Base-by-base conservation (phyloP, 2,797 vertebrate species). In the Anableps anableps region DNA sequence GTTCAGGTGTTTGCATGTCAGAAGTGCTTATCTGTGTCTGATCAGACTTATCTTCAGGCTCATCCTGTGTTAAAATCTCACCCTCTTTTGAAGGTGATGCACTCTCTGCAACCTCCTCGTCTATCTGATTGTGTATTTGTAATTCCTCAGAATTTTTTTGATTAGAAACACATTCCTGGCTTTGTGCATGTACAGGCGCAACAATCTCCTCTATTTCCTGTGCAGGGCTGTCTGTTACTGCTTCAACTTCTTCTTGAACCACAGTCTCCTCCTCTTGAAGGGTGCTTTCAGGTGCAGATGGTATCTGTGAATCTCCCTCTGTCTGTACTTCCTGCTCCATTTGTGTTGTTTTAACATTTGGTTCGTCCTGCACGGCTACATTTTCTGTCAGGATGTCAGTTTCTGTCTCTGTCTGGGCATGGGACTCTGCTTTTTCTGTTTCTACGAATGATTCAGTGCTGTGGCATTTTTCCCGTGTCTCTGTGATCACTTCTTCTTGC, bases 371-470 rank as follows among this genome's bases (percentile, higher is more conserved):
- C 17, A 34, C 43, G 3, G 64, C 50, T 64, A 17, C 29, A 55
- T 77, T 71, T 47, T 43, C 47, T 75, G 19, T 31, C 58, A 74
- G 55, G 53, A 7, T 41, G 19, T 72, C 34, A 7, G 19, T 79
- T 73, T 84, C 82, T 77, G 66, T 83, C 34, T 81, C 78, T 77
- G 71, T 77, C 74, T 81, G 85, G 74, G 8, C 47, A 68, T 82
- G 60, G 41, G 75, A 58, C 81, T 84, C 74, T 41, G 74, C 78
- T 58, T 41, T 51, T 71, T 82, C 79, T 14, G 23, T 78, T 83
- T 82, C 81, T 83, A 68, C 13, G 74, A 77, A 77, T 87, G 85
- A 80, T 60, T 89, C 86, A 66, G 9, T 41, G 34, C 80, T 76
- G 29, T 62, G 66, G 64, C 76, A 23, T 81, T 85, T 74, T 38